Base-by-base conservation (phyloP, 2,113 vertebrate genomes). In the Chrysochloris asiatica region DNA sequence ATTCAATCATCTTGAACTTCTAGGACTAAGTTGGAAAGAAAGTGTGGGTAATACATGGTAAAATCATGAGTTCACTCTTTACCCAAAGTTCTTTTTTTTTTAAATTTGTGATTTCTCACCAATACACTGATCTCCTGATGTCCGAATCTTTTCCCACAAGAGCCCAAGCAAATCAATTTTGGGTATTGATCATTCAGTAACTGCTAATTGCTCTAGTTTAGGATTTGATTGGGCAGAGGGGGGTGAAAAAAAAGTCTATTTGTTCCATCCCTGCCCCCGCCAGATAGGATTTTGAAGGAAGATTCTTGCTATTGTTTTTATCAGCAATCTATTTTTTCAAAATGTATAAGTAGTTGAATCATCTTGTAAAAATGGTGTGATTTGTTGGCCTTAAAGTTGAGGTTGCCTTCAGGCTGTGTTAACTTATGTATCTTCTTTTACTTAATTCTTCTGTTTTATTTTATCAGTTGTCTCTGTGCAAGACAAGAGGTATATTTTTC, bases 401-500 rank as follows among this genome's bases (percentile, higher is more conserved):
- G 80, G 86, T 83, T 97, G 78, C 94, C 96, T 97, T 83, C 65
- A 95, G 95, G 93, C 89, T 86, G 56, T 76, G 71, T 94, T 96
- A 95, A 93, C 78, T 95, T 95, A 95, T 90, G 83, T 92, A 90
- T 97, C 90, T 97, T 97, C 96, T 94, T 96, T 95, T 95, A 86
- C 83, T 94, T 97, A 93, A 97, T 96, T 97, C 96, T 76, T 96
- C 61, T 96, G 91, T 96, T 98, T 97, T 96, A 97, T 97, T 97
- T 97, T 97, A 95, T 96, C 94, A 96, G 94, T 90, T 95, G 76
- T 96, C 93, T 96, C 80, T 91, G 65, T 77, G 73, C 24, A 95
- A 92, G 81, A 89, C 79, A 87, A 82, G 96, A 94, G 67, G 52
- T 61, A 83, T 83, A 94, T 96, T 97, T 96, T 96, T 97, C 85